Conservation (phyloP, 2,888 invertebrate species). For the Limenitis camilla region DNA sequence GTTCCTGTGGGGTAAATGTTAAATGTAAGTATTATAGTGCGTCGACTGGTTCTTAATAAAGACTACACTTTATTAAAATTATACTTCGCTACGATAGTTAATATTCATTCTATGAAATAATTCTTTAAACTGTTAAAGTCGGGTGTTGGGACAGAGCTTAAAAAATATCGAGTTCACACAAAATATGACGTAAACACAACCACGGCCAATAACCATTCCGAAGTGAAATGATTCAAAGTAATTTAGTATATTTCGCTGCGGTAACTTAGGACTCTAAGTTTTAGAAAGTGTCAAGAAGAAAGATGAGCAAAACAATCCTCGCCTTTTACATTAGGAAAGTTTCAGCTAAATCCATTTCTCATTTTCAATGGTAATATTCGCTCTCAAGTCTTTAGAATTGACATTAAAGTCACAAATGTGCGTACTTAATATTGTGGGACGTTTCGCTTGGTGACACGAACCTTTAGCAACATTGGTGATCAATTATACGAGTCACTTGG, state of each 20-base stretch:
- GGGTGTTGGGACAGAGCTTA: no score
- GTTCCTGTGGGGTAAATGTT: no score
- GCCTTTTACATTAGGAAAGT: conserved; percentile 7
- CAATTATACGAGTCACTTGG: neutral
- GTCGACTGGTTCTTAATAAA: no score
- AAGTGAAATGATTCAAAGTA: neutral
- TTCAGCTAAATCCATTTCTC: conserved; percentile 4
- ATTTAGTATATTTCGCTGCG: neutral
- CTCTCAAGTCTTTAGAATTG: neutral
- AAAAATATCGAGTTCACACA: no score
- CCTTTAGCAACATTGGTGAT: neutral
- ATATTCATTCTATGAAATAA: no score
- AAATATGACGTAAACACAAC: neutral
- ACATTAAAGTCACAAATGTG: conserved; percentile 7
- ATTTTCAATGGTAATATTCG: conserved; percentile 7
- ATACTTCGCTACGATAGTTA: no score
- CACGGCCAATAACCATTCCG: neutral
- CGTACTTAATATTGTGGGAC: conserved; percentile 1
- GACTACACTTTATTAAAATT: no score
- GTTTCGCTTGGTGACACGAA: neutral
- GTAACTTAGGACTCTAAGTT: neutral
- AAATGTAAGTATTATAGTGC: no score
- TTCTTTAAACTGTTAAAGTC: no score
- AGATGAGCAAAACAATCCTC: conserved; percentile 5
- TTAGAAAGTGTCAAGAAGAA: conserved; percentile 5